These are phyloP conservation scores for Vultur gryphus DNA, from an alignment of 2,797 vertebrate species.

Conservation along the genomic window DNA sequence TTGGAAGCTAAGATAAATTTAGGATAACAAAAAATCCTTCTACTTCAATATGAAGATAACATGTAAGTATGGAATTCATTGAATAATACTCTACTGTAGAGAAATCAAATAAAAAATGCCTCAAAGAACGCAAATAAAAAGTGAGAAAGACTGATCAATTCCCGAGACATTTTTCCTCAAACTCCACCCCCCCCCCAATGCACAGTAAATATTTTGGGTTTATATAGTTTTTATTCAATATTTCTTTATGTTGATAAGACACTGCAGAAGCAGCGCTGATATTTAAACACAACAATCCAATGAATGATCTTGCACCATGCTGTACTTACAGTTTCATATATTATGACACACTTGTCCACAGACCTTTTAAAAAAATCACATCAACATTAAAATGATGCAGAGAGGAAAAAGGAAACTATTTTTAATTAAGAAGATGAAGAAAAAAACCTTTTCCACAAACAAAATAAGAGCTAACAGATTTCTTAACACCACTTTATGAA, in stretches of 20 bases:
- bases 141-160: not conserved
- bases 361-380: constrained; percentile 76
- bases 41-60: not conserved
- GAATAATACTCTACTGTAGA: not conserved
- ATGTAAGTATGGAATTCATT: not conserved
- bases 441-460: not conserved
- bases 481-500: not conserved
- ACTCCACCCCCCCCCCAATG: not conserved
- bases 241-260: not conserved
- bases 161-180: not conserved
- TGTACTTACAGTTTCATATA: constrained; percentile 83
- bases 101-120: not conserved
- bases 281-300: not conserved
- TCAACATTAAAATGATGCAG: not conserved
- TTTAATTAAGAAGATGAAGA: not conserved
- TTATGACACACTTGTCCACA: constrained; percentile 84
- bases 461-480: not conserved
- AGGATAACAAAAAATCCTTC: not conserved
- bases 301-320: not conserved
- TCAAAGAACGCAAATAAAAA: not conserved
- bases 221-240: not conserved
- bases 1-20: not conserved
- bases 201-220: not conserved
- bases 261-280: not conserved
- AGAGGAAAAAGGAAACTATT: not conserved